Evolutionary conservation across 1,140 invertebrate species (phyloP).

Genomic region (Drosophila albomicans): DNA sequence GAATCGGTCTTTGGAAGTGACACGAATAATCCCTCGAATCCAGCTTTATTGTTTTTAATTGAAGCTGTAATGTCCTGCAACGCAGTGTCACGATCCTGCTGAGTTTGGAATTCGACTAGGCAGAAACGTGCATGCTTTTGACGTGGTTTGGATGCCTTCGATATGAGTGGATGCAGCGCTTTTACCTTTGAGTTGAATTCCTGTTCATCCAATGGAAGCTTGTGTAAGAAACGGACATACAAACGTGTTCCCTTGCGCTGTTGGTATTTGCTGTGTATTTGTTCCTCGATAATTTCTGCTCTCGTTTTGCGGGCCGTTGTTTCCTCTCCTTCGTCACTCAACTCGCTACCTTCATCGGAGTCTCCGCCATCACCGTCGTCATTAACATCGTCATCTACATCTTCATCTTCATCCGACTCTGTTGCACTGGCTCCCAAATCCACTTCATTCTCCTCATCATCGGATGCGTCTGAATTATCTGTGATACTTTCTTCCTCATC

Average conservation of each 20-base stretch:
- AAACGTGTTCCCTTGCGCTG: conserved; percentile 71
- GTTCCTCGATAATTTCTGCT: conserved; percentile 58
- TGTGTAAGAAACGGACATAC: conserved; percentile 73
- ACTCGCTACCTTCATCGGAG: conserved; percentile 19
- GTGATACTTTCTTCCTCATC: conserved; percentile 37
- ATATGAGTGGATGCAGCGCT: conserved; percentile 59
- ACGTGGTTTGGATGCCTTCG: conserved; percentile 65
- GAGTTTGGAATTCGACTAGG: conserved; percentile 65
- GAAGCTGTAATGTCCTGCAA: conserved; percentile 51
- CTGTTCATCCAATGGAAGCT: conserved; percentile 60
- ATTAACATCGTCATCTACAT: conserved; percentile 21
- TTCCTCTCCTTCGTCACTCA: background rate
- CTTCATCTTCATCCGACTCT: conserved; percentile 67
- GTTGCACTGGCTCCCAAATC: conserved; percentile 68
- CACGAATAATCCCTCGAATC: conserved; percentile 57
- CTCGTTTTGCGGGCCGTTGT: conserved; percentile 23
- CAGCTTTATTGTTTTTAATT: conserved; percentile 38
- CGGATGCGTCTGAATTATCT: conserved; percentile 37
- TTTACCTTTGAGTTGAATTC: conserved; percentile 66
- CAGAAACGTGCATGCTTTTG: conserved; percentile 80
- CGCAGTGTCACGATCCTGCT: conserved; percentile 64
- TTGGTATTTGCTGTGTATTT: conserved; percentile 69
- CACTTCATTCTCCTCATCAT: conserved; percentile 35
- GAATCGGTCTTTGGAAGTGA: conserved; percentile 75
- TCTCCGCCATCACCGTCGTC: too few species aligned